Evolutionary conservation across 2,113 vertebrate genomes (phyloP), one percentile per base, ranked within the genome.

Genomic region (Arenaria interpres): DNA sequence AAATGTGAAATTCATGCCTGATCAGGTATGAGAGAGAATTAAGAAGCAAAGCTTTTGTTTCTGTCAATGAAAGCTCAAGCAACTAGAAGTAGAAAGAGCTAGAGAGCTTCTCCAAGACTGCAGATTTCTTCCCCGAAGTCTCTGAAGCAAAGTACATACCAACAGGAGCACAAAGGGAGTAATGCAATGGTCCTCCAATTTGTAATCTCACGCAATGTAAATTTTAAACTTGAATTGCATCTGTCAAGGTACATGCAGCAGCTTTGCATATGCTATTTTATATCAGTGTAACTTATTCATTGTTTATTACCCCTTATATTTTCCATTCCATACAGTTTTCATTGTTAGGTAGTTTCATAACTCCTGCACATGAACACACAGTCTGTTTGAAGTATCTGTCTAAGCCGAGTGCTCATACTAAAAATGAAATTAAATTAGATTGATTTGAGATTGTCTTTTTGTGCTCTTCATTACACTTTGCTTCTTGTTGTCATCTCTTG

Each of bases 121-220:
- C 14, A 57, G 12, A n/a, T 67, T 91, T 86, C 37, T 62, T 83
- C 41, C 37, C 45, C 2, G 2, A 39, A 86, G 41, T 50, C 16
- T 79, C 56, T 71, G 48, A 76, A 79, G 32, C 43, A 73, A 84
- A 46, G 45, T 16, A 27, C 13, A 12, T 28, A 51, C 10, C 20
- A 56, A 13, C 3, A 45, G 20, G 53, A 86, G 33, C 8, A 48
- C 30, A 39, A n/a, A 18, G 14, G 23, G 9, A 73, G 32, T 20
- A 50, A 81, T 33, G 21, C 6, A 62, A 9, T n/a, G 20, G 2
- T 12, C 4, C 5, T 28, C 24, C 33, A 12, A 2, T 37, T 71
- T 35, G 7, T 69, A 62, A 48, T 14, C 12, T 20, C 28, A 54
- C 0, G 0, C 4, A 12, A 79, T 19, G 14, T 75, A 15, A 51